Evolutionary conservation across 53 echinoderm and acorn worm genomes (phyloP), one percentile per base, ranked within the genome.

Genomic region (Mesocentrotus franciscanus): DNA sequence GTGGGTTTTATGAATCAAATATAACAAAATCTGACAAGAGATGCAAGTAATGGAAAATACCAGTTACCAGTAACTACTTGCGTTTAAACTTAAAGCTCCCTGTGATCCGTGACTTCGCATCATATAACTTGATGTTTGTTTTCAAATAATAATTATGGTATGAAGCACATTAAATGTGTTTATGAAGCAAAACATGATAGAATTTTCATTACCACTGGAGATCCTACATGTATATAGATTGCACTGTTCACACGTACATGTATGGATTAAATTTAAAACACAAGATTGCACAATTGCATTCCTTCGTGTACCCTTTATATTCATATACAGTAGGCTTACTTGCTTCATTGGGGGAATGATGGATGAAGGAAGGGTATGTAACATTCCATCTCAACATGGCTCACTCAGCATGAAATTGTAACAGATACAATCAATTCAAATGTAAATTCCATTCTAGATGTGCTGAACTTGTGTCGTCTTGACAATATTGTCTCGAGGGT

Each of bases 331-430:
- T 15, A 33, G 30, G 76, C 76, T 32, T 33, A 76, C 30, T 76
- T 76, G 33, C 76, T 76, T 76, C 33, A 33, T 33, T 76, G 76
- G 15, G 55, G 42, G 49, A 55, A 84, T 18, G 84, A 76, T 55
- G 5, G 20, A 84, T 84, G 39, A 24, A 49, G 39, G 20, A 87
- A 87, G 14, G 27, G 58, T 59, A 87, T 58, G 58, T 57, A 87
- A 58, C 87, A 87, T 87, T 87, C 87, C 87, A 87, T 59, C 87
- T 58, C 87, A 58, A 87, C 87, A 87, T 87, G 27, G 87, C 56
- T 33, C 81, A 87, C 87, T 87, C 87, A 58, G 87, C 60, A 87
- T 87, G 87, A 58, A 58, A 87, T 58, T 57, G 18, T 11, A 87
- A 87, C 57, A 58, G 87, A 58, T 87, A 87, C 87, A 87, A n/a